These are phyloP conservation scores for Idaea dimidiata DNA, from an alignment of 2,888 invertebrate species.

Conservation along the genomic window DNA sequence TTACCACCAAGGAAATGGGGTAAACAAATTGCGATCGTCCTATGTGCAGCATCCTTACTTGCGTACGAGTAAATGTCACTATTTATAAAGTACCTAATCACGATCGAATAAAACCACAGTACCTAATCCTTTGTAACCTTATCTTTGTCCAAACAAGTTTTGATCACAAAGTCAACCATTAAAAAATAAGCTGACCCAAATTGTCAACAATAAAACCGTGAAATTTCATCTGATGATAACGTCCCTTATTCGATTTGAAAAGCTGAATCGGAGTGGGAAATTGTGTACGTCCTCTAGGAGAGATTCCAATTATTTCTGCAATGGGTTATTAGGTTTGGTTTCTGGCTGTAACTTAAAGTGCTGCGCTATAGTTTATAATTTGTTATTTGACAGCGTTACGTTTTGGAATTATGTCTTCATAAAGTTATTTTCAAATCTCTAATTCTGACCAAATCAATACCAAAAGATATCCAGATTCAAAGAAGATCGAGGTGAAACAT, in stretches of 20 bases:
- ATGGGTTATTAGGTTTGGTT: constrained; percentile 12
- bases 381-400: too few relatives aligned
- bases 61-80: constrained; percentile 1
- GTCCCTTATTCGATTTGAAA: constrained; percentile 6
- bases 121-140: background rate
- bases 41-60: constrained; percentile 21
- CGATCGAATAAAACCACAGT: background rate
- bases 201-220: background rate
- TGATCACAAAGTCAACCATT: background rate
- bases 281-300: constrained; percentile 13
- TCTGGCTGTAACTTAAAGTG: constrained; percentile 10
- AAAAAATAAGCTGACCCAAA: background rate
- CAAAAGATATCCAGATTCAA: background rate
- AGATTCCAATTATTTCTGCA: constrained; percentile 19
- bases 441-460: too few relatives aligned
- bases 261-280: constrained; percentile 14
- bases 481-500: background rate
- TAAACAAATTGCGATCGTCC: constrained; percentile 37
- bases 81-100: background rate
- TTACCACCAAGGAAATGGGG: constrained; percentile 21
- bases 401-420: constrained; percentile 1
- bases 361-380: too few relatives aligned
- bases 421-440: background rate
- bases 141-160: background rate
- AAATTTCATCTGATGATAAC: constrained; percentile 2